A percentile compares a stretch with the other conserved stretches of the same genome.
phyloP scores from a whole-genome alignment of 2,113 vertebrate species.

The Phrynosoma platyrhinos region DNA sequence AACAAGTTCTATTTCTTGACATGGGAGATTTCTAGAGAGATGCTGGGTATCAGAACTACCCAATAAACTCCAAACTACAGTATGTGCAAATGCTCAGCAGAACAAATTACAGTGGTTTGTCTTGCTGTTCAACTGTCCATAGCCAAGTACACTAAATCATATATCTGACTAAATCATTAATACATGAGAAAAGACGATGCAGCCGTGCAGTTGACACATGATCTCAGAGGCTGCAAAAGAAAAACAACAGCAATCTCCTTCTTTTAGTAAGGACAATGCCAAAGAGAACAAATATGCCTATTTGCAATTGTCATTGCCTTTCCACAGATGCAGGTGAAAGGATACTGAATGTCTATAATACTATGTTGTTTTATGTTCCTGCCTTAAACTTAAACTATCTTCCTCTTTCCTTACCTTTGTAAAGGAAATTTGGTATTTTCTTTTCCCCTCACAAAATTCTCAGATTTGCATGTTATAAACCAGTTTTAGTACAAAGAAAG shows the following conservation, averaged over 20 bases:
- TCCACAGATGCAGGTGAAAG: conserved; percentile 28
- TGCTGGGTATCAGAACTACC: background rate
- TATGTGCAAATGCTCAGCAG: background rate
- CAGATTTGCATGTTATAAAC: conserved; percentile 36
- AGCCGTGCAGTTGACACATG: conserved; percentile 4
- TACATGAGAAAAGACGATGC: conserved; percentile 30
- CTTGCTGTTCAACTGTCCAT: conserved; percentile 3
- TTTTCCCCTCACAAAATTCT: background rate
- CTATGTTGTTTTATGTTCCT: conserved; percentile 28
- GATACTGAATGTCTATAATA: conserved; percentile 27
- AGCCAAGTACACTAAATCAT: conserved; percentile 26
- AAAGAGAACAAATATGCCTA: conserved; percentile 28
- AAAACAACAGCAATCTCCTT: conserved; percentile 18
- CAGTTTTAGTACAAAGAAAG: background rate
- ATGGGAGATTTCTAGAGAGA: conserved; percentile 20
- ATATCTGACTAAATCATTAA: conserved; percentile 40
- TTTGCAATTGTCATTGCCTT: conserved; percentile 15
- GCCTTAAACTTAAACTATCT: background rate
- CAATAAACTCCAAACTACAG: background rate
- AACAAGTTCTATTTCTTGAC: background rate
- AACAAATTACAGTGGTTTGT: conserved; percentile 14
- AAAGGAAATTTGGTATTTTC: rapidly evolving
- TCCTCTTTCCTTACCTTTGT: background rate
- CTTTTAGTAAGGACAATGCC: conserved; percentile 20
- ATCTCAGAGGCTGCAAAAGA: conserved; percentile 11